Conservation (phyloP, 2,888 invertebrate species). For the Acanthococcus lagerstroemiae region DNA sequence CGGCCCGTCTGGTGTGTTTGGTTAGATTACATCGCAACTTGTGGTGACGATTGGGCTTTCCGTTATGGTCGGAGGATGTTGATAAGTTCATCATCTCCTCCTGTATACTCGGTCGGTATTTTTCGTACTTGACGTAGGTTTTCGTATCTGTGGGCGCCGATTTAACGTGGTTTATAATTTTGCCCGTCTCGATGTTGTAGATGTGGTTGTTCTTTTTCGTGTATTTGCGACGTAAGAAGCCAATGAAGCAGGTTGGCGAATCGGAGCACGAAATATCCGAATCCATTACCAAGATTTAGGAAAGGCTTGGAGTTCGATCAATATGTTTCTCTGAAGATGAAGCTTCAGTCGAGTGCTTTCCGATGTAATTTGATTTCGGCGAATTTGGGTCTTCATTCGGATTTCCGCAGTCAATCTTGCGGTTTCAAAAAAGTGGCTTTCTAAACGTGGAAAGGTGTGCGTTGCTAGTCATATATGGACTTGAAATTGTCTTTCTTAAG, state of each 20-base stretch:
- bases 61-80: not conserved
- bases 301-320: not conserved
- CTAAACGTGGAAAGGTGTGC: too few species aligned
- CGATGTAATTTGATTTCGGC: too few species aligned
- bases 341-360: too few species aligned
- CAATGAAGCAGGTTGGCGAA: not conserved
- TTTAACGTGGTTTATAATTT: not conserved
- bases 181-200: not conserved
- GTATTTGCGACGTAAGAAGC: not conserved
- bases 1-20: not conserved
- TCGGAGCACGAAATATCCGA: not conserved
- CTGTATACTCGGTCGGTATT: slow-evolving; percentile 2
- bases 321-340: not conserved
- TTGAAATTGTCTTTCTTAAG: too few species aligned
- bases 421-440: too few species aligned
- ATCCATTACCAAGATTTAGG: not conserved
- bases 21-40: not conserved
- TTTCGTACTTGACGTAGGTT: slow-evolving; percentile 7
- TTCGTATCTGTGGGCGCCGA: not conserved
- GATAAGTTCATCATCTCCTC: not conserved
- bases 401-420: too few species aligned
- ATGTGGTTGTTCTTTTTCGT: not conserved
- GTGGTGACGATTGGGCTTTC: not conserved
- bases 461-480: too few species aligned
- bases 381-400: too few species aligned